A percentile compares a stretch with the other conserved stretches of the same genome.
Evolutionary conservation across 2,888 invertebrate genomes (phyloP).

Genomic region (Smittia aterrima): DNA sequence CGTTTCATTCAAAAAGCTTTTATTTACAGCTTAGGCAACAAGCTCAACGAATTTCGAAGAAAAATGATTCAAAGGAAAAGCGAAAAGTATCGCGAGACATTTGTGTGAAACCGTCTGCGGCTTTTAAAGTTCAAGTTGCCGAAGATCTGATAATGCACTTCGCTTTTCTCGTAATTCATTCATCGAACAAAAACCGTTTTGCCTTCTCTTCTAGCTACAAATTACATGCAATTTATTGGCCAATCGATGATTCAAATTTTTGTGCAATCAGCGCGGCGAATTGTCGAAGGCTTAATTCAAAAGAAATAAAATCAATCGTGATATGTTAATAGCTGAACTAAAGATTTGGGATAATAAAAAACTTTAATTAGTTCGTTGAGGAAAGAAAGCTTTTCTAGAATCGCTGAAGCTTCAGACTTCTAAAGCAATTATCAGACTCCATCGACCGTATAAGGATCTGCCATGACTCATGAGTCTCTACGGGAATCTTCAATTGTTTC

Average conservation of each 20-base stretch:
- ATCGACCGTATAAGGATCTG: no score
- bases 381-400: no score
- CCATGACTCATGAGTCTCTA: no score
- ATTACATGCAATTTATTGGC: background rate
- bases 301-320: conserved; percentile 6
- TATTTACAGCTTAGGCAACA: background rate
- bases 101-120: no score
- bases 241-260: background rate
- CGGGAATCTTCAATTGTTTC: no score
- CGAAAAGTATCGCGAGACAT: no score
- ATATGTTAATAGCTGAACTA: background rate
- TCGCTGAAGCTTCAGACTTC: no score
- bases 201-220: background rate
- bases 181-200: background rate
- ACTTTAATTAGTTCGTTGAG: no score
- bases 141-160: background rate
- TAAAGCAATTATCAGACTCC: no score
- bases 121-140: background rate
- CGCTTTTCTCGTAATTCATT: background rate
- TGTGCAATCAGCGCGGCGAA: background rate
- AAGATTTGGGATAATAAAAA: background rate
- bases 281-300: background rate
- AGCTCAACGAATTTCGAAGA: background rate
- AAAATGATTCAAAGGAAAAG: background rate
- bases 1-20: background rate